Base-by-base conservation (phyloP, 2,888 invertebrate species). In the Cabera pusaria region DNA sequence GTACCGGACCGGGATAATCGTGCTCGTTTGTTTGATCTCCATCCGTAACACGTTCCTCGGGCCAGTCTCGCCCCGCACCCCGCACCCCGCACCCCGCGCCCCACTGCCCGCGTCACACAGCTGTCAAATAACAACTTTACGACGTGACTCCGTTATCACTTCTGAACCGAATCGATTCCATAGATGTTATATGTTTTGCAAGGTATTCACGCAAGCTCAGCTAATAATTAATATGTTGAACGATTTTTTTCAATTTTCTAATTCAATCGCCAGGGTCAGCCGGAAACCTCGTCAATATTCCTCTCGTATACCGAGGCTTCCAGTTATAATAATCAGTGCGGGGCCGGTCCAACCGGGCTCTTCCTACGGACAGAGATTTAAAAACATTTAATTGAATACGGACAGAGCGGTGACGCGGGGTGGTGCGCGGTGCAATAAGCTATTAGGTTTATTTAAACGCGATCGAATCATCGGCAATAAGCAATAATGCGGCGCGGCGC, bases 21-120 rank as follows among this genome's bases (percentile, higher is more conserved):
- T n/a, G n/a, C n/a, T n/a, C n/a, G n/a, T n/a, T 56, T 57, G 48
- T 64, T 66, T 64, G 58, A 64, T 64, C 59, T 61, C 36, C 46
- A 35, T 52, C 51, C 53, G n/a, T 48, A 38, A 55, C 51, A 51
- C 49, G 52, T 56, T 53, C 52, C 47, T 52, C 50, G 46, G 40
- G 39, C 18, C 9, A 22, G 1, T 2, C 5, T 8, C 4, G 18
- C n/a, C n/a, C 21, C 18, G 1, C 6, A 3, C 24, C 5, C 17
- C 19, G 7, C 23, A 5, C 17, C 3, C 14, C 26, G 5, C 23
- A 19, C 17, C 17, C n/a, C 5, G 10, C 17, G 6, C 6, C 25
- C 6, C 29, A 7, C 8, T 6, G 2, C n/a, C n/a, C 9, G 16
- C 34, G 31, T 40, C 45, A 49, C 42, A 52, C 49, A 33, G 43